These are phyloP conservation scores for Cyclophora punctaria DNA, from an alignment of 2,888 invertebrate species.

Conservation along the genomic window DNA sequence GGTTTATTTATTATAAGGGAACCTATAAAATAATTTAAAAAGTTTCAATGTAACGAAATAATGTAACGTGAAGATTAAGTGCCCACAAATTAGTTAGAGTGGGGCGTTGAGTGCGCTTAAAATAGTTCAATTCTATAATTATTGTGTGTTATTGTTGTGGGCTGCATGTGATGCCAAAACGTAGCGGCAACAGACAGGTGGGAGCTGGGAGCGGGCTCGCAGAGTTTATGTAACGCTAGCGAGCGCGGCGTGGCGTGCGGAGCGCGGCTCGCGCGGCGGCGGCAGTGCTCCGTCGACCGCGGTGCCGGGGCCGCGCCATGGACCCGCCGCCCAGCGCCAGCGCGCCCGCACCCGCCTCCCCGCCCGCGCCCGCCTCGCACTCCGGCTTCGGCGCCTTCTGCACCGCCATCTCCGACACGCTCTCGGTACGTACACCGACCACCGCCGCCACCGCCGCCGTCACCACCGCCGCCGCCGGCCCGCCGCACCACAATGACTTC, in stretches of 20 bases:
- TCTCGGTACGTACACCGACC: slow-evolving; percentile 59
- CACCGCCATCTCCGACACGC: slow-evolving; percentile 68
- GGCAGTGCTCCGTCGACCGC: slow-evolving; percentile 61
- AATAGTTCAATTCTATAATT: slow-evolving; percentile 63
- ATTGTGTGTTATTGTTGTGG: slow-evolving; percentile 69
- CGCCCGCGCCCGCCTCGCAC: slow-evolving; percentile 33
- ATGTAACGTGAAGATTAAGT: slow-evolving; percentile 35
- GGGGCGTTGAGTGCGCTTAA: slow-evolving; percentile 44
- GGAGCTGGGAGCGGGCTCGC: slow-evolving; percentile 52
- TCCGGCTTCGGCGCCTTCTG: slow-evolving; percentile 70
- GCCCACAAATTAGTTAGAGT: slow-evolving; percentile 44
- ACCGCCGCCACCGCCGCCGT: slow-evolving; percentile 5
- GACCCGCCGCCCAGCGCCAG: slow-evolving; percentile 55
- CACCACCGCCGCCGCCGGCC: slow-evolving; percentile 18
- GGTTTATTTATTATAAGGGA: too few relatives aligned
- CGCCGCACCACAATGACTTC: slow-evolving; percentile 11
- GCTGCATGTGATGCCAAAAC: slow-evolving; percentile 64
- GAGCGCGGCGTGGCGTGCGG: slow-evolving; percentile 27
- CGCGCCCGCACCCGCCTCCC: slow-evolving; percentile 37
- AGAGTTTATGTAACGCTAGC: slow-evolving; percentile 59
- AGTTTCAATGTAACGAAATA: slow-evolving; percentile 3
- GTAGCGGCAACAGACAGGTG: slow-evolving; percentile 68
- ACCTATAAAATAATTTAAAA: too few relatives aligned
- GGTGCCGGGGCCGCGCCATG: slow-evolving; percentile 52
- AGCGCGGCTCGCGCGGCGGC: slow-evolving; percentile 25